A percentile compares a stretch with the other conserved stretches of the same genome.
Conservation (phyloP, 1,140 invertebrate species). For the Argopecten irradians region DNA sequence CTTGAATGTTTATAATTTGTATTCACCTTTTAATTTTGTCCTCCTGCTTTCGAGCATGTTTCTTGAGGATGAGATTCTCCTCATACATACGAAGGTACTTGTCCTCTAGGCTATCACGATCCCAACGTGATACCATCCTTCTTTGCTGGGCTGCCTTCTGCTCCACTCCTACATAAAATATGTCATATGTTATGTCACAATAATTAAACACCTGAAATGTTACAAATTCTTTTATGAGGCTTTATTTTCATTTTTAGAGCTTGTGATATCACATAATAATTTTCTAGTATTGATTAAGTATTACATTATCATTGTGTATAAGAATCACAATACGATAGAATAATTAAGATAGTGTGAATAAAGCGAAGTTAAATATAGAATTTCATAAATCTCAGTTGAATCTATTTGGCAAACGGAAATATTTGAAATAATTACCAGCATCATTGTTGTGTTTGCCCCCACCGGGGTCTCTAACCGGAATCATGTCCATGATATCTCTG, state of each 20-base stretch:
- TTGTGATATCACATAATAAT: too few species aligned
- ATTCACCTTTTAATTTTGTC: slow-evolving; percentile 78
- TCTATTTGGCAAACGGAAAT: background rate
- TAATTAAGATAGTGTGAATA: too few species aligned
- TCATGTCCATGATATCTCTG: slow-evolving; percentile 47
- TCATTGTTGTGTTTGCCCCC: slow-evolving; percentile 43
- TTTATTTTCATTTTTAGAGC: too few species aligned
- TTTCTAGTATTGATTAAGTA: too few species aligned
- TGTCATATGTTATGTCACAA: background rate
- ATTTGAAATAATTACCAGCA: slow-evolving; percentile 28
- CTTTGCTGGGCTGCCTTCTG: slow-evolving; percentile 67
- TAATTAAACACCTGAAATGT: too few species aligned
- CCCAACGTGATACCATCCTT: slow-evolving; percentile 69
- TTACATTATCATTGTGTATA: too few species aligned
- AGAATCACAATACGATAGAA: too few species aligned
- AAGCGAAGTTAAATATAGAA: too few species aligned
- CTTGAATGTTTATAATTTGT: background rate
- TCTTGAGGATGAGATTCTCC: slow-evolving; percentile 78
- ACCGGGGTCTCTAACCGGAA: slow-evolving; percentile 52
- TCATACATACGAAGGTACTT: slow-evolving; percentile 77
- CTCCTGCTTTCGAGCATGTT: slow-evolving; percentile 78
- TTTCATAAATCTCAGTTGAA: too few species aligned
- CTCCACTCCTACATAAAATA: slow-evolving; percentile 41
- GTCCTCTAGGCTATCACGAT: slow-evolving; percentile 77
- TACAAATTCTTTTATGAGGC: too few species aligned